Percentiles rank a stretch among this genome's conserved stretches.
phyloP scores from a whole-genome alignment of 2,888 invertebrate genomes.

The Drosophila paranaensis region DNA sequence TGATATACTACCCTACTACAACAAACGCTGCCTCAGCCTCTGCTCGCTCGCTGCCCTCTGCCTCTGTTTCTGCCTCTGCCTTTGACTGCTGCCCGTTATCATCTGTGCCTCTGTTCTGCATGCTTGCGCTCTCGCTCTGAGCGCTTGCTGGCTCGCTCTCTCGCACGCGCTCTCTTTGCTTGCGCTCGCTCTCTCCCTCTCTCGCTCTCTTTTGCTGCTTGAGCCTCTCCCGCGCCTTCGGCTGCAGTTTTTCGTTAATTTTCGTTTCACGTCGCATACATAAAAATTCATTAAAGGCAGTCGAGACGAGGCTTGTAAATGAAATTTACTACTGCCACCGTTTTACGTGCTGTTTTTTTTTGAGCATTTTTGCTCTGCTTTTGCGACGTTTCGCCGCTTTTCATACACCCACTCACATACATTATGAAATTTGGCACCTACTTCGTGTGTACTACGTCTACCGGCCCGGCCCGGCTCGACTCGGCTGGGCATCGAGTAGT shows the following conservation, averaged over 20 bases:
- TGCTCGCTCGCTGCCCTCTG: constrained; percentile 8
- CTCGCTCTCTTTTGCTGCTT: constrained; percentile 11
- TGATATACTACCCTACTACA: constrained; percentile 76
- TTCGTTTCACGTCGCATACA: constrained; percentile 72
- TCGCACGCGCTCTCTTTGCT: neutral
- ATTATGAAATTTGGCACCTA: constrained; percentile 64
- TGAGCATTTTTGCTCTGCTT: constrained; percentile 34
- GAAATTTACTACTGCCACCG: constrained; percentile 80
- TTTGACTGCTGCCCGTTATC: neutral
- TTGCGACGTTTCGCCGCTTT: constrained; percentile 31
- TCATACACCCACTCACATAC: constrained; percentile 28
- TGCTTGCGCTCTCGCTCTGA: constrained; percentile 27
- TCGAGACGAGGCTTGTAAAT: constrained; percentile 67
- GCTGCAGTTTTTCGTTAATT: constrained; percentile 64
- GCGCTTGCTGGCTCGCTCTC: constrained; percentile 4
- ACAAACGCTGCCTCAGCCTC: constrained; percentile 52
- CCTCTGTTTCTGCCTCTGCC: too few species aligned
- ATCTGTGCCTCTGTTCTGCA: neutral
- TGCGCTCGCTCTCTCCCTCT: neutral
- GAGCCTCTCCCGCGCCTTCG: constrained; percentile 50
- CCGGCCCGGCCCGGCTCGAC: constrained; percentile 58
- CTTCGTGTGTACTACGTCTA: constrained; percentile 17
- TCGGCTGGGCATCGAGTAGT: constrained; percentile 60
- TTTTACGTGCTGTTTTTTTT: constrained; percentile 54
- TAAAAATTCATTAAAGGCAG: constrained; percentile 76